Conservation (phyloP, 1,140 invertebrate species). For the Solenopsis fugax region DNA sequence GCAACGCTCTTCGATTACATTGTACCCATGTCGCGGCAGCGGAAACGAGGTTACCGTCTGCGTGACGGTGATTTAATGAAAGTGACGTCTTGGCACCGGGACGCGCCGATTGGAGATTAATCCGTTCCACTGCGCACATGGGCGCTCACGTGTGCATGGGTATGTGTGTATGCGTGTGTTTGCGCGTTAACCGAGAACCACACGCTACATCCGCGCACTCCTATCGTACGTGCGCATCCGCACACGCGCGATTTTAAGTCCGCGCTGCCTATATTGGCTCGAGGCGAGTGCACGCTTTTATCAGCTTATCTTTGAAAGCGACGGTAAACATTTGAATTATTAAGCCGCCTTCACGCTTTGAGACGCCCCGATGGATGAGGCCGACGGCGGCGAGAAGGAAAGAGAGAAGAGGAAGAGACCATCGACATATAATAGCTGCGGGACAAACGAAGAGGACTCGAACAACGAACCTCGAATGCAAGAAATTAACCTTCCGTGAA, state of each 20-base stretch:
- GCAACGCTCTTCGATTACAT: constrained; percentile 45
- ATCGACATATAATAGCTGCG: constrained; percentile 13
- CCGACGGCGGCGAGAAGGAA: not conserved
- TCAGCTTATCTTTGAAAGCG: constrained; percentile 78
- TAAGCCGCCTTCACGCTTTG: constrained; percentile 64
- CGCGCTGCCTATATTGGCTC: constrained; percentile 59
- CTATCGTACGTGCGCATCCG: not conserved
- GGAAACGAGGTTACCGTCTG: constrained; percentile 57
- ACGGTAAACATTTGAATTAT: constrained; percentile 80
- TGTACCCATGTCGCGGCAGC: constrained; percentile 14
- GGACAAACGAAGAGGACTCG: constrained; percentile 13
- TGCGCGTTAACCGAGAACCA: constrained; percentile 24
- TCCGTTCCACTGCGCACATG: constrained; percentile 16
- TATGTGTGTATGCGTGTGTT: not conserved
- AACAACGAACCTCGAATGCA: constrained; percentile 21
- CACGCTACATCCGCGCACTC: not conserved
- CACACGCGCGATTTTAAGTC: constrained; percentile 48
- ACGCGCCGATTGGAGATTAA: constrained; percentile 71
- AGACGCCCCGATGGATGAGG: constrained; percentile 35
- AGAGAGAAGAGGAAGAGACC: not conserved
- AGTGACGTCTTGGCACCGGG: constrained; percentile 59
- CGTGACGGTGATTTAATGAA: constrained; percentile 67
- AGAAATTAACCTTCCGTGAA: constrained; percentile 53
- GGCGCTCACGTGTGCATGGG: not conserved
- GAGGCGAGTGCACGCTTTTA: constrained; percentile 75